Base-by-base conservation (phyloP, 2,888 invertebrate genomes). In the Trisateles emortualis region DNA sequence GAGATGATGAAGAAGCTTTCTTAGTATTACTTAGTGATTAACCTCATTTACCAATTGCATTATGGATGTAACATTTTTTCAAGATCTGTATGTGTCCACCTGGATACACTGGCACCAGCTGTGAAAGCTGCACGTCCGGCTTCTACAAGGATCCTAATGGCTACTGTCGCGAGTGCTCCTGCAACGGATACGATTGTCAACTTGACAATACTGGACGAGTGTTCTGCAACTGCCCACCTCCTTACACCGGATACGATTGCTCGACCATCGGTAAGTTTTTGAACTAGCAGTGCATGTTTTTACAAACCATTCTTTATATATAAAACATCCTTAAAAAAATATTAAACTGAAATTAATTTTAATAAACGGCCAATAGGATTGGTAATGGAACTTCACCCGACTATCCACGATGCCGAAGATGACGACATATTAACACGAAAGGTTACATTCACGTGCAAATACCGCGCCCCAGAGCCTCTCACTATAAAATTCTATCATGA, bases 101-200 rank as follows among this genome's bases (percentile, higher is more conserved):
- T 0, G 98, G 97, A 0, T 98, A 97, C 76, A 89, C 90, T 8
- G 98, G 98, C 48, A 95, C 95, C 0, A 98, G 97, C 45, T 98
- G 98, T 78, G 98, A 98, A 86, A 87, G 80, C 4, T 98, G 98
- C 76, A 87, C 94, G 0, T 79, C 94, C 0, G 95, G 96, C 9
- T 95, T 95, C 83, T 97, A 97, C 83, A 94, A 95, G 52, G 96
- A 97, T 68, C 84, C 85, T 0, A 92, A 87, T 45, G 94, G 95
- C 8, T 86, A 93, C n/a, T 96, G 98, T 71, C 88, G 87, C 3
- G 88, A 81, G 24, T 98, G 98, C 74, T 96, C 96, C 2, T 98
- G 98, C 86, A 95, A 95, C 76, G 95, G 94, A n/a, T 94, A 95
- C 61, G 95, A 95, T 64, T 97, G 97, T 75, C 88, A 90, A 54